Percentiles rank a stretch among this genome's conserved stretches.
Conservation (phyloP, 2,888 invertebrate species). For the Catotricha subobsoleta region DNA sequence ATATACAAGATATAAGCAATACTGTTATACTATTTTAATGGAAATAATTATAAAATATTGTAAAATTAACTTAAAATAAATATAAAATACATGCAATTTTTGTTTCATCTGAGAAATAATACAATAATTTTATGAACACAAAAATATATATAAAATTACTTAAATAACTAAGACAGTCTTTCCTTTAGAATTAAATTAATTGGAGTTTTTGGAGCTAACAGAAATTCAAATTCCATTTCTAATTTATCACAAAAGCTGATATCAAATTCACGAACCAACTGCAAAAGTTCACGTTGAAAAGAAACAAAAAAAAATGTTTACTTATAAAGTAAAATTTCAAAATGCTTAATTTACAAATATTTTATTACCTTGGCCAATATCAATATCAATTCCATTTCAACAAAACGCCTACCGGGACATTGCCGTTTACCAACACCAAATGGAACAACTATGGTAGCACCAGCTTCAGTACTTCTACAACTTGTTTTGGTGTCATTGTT, state of each 20-base stretch:
- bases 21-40: too few species aligned
- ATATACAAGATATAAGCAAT: too few species aligned
- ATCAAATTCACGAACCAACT: constrained; percentile 54
- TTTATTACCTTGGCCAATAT: constrained; percentile 49
- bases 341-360: neutral
- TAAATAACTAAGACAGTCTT: constrained; percentile 2
- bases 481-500: constrained; percentile 9
- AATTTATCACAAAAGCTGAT: constrained; percentile 49
- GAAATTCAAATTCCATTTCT: constrained; percentile 62
- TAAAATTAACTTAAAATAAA: too few species aligned
- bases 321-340: neutral
- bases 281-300: constrained; percentile 15
- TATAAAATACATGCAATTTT: too few species aligned
- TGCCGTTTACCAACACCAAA: constrained; percentile 65
- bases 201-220: constrained; percentile 58
- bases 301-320: constrained; percentile 6
- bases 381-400: constrained; percentile 57
- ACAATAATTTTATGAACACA: neutral
- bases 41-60: too few species aligned
- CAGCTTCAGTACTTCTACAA: constrained; percentile 24
- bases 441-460: constrained; percentile 50
- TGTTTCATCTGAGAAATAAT: neutral
- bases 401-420: constrained; percentile 73
- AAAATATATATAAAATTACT: neutral
- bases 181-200: constrained; percentile 37